phyloP scores from a whole-genome alignment of 2,888 invertebrate genomes.

The Ferdinandea cuprea region DNA sequence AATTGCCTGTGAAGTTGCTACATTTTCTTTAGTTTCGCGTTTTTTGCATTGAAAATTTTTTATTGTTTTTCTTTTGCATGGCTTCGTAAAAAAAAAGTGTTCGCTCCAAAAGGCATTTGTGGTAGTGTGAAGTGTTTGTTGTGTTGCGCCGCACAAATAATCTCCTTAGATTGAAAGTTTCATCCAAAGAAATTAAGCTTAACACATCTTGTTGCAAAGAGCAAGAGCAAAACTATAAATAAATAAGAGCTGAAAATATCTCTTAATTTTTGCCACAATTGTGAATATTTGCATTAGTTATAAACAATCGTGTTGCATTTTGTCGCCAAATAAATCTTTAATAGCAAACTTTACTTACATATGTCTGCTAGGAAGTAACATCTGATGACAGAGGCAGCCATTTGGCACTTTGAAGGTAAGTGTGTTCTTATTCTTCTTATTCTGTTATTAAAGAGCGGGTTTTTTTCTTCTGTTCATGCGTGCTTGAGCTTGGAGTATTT shows the following conservation, averaged over 20 bases:
- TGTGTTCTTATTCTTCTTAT: too few relatives aligned
- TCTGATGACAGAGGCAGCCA: too few relatives aligned
- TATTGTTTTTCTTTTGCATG: slow-evolving; percentile 15
- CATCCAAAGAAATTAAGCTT: slow-evolving; percentile 30
- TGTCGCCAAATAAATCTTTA: background rate
- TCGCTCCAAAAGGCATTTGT: slow-evolving; percentile 35
- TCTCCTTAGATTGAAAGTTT: slow-evolving; percentile 40
- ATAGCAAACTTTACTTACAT: too few relatives aligned
- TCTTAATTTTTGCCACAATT: slow-evolving; percentile 21
- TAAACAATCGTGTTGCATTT: background rate
- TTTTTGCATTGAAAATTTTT: slow-evolving; percentile 6
- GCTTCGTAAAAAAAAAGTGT: slow-evolving; percentile 35
- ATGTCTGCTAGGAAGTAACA: too few relatives aligned
- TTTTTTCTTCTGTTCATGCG: too few relatives aligned
- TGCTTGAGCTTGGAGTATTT: background rate
- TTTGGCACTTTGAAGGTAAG: too few relatives aligned
- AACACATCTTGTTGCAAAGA: slow-evolving; percentile 7
- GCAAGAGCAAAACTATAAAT: background rate
- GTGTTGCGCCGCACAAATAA: slow-evolving; percentile 46
- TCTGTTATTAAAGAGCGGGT: too few relatives aligned
- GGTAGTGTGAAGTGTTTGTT: slow-evolving; percentile 42
- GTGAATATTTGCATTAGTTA: too few relatives aligned
- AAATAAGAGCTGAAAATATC: slow-evolving; percentile 6
- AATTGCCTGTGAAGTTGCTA: slow-evolving; percentile 1
- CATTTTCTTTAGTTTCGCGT: slow-evolving; percentile 13